Conservation (phyloP, 2,797 vertebrate species). For the Scolopax rusticola region DNA sequence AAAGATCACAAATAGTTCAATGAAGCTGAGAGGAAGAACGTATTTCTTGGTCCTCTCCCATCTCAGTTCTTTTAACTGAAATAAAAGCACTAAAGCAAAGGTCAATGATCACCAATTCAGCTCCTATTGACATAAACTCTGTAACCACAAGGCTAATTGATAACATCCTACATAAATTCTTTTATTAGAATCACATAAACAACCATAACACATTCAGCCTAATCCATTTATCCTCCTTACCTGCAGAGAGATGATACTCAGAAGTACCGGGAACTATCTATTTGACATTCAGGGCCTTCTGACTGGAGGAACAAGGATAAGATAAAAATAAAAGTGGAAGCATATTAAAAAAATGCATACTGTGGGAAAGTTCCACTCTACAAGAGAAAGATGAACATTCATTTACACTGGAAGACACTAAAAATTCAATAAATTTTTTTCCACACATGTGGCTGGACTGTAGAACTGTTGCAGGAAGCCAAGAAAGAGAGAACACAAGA, state of each 20-base stretch:
- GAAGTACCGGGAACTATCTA: not conserved
- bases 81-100: not conserved
- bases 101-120: not conserved
- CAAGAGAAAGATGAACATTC: not conserved
- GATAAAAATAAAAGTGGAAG: not conserved
- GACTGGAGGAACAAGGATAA: not conserved
- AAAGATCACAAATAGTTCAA: not conserved
- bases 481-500: not conserved
- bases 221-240: not conserved
- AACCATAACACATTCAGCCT: not conserved
- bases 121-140: not conserved
- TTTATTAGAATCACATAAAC: not conserved
- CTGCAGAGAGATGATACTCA: not conserved
- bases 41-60: not conserved
- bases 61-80: not conserved
- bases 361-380: not conserved
- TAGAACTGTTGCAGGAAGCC: not conserved
- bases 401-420: not conserved
- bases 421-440: not conserved
- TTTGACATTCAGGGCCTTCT: not conserved
- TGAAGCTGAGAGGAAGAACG: not conserved
- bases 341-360: not conserved
- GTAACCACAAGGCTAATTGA: not conserved
- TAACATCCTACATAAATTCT: not conserved
- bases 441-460: not conserved